phyloP scores from a whole-genome alignment of 2,888 invertebrate genomes.

The Lutraria lutraria region DNA sequence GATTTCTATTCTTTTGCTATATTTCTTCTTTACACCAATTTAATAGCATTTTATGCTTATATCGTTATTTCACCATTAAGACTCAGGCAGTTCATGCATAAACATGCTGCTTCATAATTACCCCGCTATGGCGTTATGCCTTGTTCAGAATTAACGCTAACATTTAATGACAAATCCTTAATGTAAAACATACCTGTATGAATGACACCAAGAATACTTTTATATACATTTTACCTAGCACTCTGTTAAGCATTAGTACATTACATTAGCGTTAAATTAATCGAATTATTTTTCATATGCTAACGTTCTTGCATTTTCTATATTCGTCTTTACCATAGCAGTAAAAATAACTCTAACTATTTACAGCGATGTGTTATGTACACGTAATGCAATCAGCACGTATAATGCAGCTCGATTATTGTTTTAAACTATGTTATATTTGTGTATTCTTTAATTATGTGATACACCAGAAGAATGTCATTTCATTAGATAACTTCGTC shows the following conservation, averaged over 20 bases:
- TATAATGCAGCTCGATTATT: no score
- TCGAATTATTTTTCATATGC: slow-evolving; percentile 6
- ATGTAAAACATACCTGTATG: slow-evolving; percentile 3
- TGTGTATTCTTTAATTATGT: no score
- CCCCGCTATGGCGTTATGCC: background rate
- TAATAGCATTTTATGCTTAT: background rate
- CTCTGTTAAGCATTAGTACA: background rate
- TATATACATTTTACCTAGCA: background rate
- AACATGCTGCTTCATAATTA: background rate
- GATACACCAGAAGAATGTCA: no score
- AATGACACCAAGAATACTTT: background rate
- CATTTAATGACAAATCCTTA: background rate
- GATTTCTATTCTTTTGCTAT: background rate
- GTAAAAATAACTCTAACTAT: no score
- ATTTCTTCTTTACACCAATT: slow-evolving; percentile 5
- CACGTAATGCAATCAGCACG: no score
- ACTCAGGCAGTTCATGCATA: background rate
- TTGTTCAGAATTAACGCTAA: slow-evolving; percentile 10
- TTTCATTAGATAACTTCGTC: no score
- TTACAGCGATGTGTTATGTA: no score
- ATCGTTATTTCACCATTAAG: slow-evolving; percentile 6
- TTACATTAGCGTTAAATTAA: background rate
- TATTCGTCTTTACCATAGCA: no score
- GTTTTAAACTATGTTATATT: no score
- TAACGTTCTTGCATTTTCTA: no score